Evolutionary conservation across 2,888 invertebrate species (phyloP), one percentile per base, ranked within the genome.

Genomic region (Cheilosia grossa): DNA sequence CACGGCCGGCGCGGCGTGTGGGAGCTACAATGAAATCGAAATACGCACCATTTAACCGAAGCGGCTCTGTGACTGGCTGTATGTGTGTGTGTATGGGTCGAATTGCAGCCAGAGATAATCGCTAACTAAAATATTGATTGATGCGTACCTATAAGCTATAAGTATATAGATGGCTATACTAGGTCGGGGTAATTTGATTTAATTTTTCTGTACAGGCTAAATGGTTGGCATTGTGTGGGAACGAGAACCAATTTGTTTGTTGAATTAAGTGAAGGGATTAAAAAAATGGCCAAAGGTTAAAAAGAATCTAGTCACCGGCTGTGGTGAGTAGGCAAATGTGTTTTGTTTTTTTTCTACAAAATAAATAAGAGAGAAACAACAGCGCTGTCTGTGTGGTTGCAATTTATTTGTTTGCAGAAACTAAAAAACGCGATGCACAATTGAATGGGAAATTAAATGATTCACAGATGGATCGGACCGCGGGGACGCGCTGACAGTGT

Each of bases 81-180:
- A 0, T 9, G 7, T 30, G 30, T 2, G 0, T 30, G 7, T 30
- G 30, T 30, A 0, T 9, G 30, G 30, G 9, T 30, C 30, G 30
- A 30, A 30, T 30, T 30, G 7, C 30, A 30, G 30, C 30, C 30
- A 27, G n/a, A 59, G 24, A 42, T 27, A 51, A 15, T 24, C 19
- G 21, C 49, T 51, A 64, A 64, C 37, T 56, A 44, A 44, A 19
- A 47, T 73, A 66, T 66, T 73, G 73, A 79, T 79, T 73, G 79
- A 79, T 66, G 73, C 53, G 21, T 21, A 21, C 21, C 53, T 44
- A 58, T 7, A 9, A 30, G 2, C 21, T 21, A 21, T 21, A 21
- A 21, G 21, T 21, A 21, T 30, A 2, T 7, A 7, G 58, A 72
- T 70, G 56, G 56, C 24, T 21, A 27, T 33, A 17, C 37, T 33